These are phyloP conservation scores for Bombylius discolor DNA, from an alignment of 2,888 invertebrate genomes.

Conservation along the genomic window DNA sequence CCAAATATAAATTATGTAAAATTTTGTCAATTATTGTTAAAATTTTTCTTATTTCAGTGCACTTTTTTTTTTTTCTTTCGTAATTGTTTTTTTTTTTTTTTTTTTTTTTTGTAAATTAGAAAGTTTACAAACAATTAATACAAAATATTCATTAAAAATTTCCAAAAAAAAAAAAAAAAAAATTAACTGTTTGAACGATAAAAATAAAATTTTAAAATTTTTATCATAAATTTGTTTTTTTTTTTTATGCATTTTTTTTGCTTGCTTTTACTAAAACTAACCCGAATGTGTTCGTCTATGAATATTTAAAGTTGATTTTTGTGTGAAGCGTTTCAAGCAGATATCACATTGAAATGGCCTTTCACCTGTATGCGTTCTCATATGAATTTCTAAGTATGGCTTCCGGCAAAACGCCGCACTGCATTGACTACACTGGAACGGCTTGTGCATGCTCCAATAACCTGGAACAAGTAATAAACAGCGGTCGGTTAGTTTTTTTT, in stretches of 20 bases:
- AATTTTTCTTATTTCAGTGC: too few species aligned
- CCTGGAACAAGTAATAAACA: slow-evolving; percentile 23
- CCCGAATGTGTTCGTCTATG: slow-evolving; percentile 58
- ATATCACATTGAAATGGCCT: slow-evolving; percentile 48
- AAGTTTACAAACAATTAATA: too few species aligned
- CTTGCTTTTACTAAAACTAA: slow-evolving; percentile 30
- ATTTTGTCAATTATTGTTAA: too few species aligned
- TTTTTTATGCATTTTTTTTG: background rate
- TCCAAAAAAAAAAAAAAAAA: too few species aligned
- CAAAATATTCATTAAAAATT: too few species aligned
- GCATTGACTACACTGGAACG: slow-evolving; percentile 45
- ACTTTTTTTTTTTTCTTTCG: too few species aligned
- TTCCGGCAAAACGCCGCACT: slow-evolving; percentile 53
- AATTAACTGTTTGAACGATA: too few species aligned
- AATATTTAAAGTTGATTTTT: slow-evolving; percentile 59
- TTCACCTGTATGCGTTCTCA: slow-evolving; percentile 57
- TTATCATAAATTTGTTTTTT: background rate
- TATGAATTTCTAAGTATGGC: slow-evolving; percentile 67
- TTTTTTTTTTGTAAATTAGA: too few species aligned
- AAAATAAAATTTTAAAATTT: too few species aligned
- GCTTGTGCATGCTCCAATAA: slow-evolving; percentile 34
- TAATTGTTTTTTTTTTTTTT: too few species aligned
- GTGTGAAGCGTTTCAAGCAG: slow-evolving; percentile 58
- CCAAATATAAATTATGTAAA: too few species aligned
- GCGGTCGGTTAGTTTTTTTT: slow-evolving; percentile 14